These are phyloP conservation scores for Apis mellifera DNA, from an alignment of 1,140 invertebrate genomes.

Conservation along the genomic window Amel_HAv3.1 CM009944.2:6525501-6526000, in stretches of 20 bases:
- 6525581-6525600: neutral
- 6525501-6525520: neutral
- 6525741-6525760: neutral
- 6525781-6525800: neutral
- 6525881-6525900: neutral
- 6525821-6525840: neutral
- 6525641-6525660: neutral
- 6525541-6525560: neutral
- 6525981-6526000: slow-evolving; percentile 20
- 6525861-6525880: neutral
- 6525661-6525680: neutral
- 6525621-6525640: neutral
- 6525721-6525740: neutral
- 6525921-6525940: neutral
- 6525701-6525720: too few species aligned
- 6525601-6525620: neutral
- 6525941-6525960: neutral
- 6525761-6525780: neutral
- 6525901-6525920: neutral
- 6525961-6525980: slow-evolving; percentile 8
- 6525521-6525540: neutral
- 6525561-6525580: neutral
- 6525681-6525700: neutral
- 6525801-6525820: neutral
- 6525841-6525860: neutral